Percentiles rank a stretch among this genome's conserved stretches.
Evolutionary conservation across 1,140 invertebrate species (phyloP).

Genomic region (Danaus plexippus): DNA sequence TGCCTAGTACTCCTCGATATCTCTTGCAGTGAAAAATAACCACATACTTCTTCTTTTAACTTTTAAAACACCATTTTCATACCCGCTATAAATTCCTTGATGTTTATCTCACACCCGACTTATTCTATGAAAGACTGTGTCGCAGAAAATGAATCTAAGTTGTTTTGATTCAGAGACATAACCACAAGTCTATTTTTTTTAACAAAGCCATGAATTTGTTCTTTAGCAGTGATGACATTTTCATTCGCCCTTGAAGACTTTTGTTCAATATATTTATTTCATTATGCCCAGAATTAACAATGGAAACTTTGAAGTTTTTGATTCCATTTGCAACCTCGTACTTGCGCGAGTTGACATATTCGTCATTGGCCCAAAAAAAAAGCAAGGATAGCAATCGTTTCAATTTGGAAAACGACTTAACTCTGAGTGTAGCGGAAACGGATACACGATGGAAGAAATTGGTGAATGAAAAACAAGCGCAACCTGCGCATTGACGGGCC

Average conservation of each 20-base stretch:
- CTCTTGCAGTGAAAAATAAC: slow-evolving; percentile 17
- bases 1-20: slow-evolving; percentile 11
- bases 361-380: slow-evolving; percentile 21
- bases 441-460: neutral
- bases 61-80: slow-evolving; percentile 14
- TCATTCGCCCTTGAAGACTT: too few relatives aligned
- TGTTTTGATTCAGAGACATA: too few relatives aligned
- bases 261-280: too few relatives aligned
- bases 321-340: slow-evolving; percentile 25
- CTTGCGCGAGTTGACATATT: slow-evolving; percentile 18
- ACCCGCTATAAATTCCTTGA: slow-evolving; percentile 10
- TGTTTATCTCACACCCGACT: slow-evolving; percentile 9
- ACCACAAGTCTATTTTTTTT: too few relatives aligned
- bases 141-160: slow-evolving; percentile 6
- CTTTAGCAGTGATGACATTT: too few relatives aligned
- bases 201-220: too few relatives aligned
- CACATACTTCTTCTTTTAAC: slow-evolving; percentile 20
- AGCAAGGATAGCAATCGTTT: slow-evolving; percentile 12
- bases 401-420: slow-evolving; percentile 10
- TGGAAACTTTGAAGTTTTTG: slow-evolving; percentile 33
- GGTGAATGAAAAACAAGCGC: too few relatives aligned
- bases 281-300: slow-evolving; percentile 31
- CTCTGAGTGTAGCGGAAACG: slow-evolving; percentile 2
- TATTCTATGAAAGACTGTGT: slow-evolving; percentile 11
- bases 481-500: too few relatives aligned